phyloP scores from a whole-genome alignment of 2,888 invertebrate species.

The Tillus elongatus region DNA sequence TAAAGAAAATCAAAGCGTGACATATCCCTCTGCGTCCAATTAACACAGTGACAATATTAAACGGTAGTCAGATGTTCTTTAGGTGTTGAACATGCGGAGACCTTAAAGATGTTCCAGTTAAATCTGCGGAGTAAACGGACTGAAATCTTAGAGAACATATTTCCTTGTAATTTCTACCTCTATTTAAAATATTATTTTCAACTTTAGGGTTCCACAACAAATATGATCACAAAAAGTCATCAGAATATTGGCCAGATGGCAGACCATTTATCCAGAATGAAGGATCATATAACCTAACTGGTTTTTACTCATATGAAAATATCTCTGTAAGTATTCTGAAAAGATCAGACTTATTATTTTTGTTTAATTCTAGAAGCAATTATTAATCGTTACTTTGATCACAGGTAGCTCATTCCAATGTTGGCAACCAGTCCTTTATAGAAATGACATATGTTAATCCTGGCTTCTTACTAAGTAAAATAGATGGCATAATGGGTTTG shows the following conservation, averaged over 20 bases:
- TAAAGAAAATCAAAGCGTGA: too few species aligned
- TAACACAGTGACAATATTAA: too few species aligned
- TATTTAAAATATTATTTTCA: too few species aligned
- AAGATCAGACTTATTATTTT: conserved; percentile 3
- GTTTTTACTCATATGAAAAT: conserved; percentile 57
- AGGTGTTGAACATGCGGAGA: too few species aligned
- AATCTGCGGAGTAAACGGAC: too few species aligned
- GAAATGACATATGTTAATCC: conserved; percentile 59
- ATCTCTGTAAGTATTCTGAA: conserved; percentile 46
- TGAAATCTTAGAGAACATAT: conserved; percentile 8
- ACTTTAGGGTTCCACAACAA: conserved; percentile 53
- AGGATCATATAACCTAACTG: conserved; percentile 51
- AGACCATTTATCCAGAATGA: conserved; percentile 48
- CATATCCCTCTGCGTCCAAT: too few species aligned
- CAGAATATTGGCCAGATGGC: conserved; percentile 55
- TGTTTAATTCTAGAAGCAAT: not conserved
- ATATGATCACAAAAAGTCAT: conserved; percentile 57
- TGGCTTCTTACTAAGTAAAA: conserved; percentile 55
- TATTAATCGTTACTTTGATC: conserved; percentile 15
- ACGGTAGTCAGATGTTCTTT: too few species aligned
- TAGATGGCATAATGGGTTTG: conserved; percentile 64
- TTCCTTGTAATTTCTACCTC: conserved; percentile 14
- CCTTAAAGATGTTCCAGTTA: too few species aligned
- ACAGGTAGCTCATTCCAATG: conserved; percentile 48
- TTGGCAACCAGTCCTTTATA: conserved; percentile 58